phyloP scores from a whole-genome alignment of 2,888 invertebrate genomes.

The Latheticus oryzae region DNA sequence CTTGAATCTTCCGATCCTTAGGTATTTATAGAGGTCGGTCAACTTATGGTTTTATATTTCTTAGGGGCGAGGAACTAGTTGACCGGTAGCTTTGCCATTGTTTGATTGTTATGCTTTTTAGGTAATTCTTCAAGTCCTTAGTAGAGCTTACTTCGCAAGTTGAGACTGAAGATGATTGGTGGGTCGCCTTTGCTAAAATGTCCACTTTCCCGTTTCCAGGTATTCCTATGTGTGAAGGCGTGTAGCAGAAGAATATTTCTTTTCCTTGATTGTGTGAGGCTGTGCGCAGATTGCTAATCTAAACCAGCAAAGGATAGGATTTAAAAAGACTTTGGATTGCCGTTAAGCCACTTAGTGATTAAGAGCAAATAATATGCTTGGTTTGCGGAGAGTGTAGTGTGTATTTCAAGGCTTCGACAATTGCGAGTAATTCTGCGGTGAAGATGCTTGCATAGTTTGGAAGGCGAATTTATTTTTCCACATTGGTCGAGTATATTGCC shows the following conservation, averaged over 20 bases:
- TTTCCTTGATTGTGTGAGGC: slow-evolving; percentile 3
- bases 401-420: not conserved
- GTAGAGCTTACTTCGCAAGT: slow-evolving; percentile 1
- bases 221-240: slow-evolving; percentile 2
- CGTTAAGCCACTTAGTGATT: slow-evolving; percentile 2
- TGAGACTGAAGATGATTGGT: not conserved
- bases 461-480: slow-evolving; percentile 1
- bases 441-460: slow-evolving; percentile 7
- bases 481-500: slow-evolving; percentile 1
- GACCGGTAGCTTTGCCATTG: not conserved
- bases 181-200: slow-evolving; percentile 3
- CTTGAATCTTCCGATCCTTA: not conserved
- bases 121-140: slow-evolving; percentile 1
- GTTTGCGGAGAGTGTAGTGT: not conserved
- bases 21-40: not conserved
- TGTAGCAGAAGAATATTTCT: slow-evolving; percentile 2
- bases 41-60: not conserved
- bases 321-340: slow-evolving; percentile 4
- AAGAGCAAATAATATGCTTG: slow-evolving; percentile 1
- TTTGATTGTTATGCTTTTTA: slow-evolving; percentile 1
- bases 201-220: slow-evolving; percentile 1
- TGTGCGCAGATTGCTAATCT: not conserved
- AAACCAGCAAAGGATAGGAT: not conserved
- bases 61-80: not conserved
- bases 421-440: slow-evolving; percentile 3